These are phyloP conservation scores for Hypanus sabinus DNA, from an alignment of 2,113 vertebrate species.

Conservation along the genomic window DNA sequence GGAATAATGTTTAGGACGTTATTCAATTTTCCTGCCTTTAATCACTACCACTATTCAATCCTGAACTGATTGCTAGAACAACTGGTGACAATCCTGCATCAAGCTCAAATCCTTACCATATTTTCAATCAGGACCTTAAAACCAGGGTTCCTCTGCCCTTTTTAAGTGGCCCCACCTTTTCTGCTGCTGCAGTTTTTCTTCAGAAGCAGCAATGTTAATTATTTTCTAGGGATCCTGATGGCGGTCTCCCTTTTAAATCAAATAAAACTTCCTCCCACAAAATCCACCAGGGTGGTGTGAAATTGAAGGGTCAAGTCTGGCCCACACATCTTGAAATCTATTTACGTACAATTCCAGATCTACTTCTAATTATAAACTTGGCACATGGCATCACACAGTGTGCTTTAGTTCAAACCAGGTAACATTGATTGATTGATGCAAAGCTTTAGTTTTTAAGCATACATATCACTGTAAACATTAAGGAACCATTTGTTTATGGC, in stretches of 20 bases:
- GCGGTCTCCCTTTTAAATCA: neutral
- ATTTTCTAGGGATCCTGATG: neutral
- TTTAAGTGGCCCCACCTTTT: neutral
- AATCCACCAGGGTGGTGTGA: neutral
- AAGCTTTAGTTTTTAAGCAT: neutral
- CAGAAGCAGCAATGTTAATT: neutral
- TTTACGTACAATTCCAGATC: slow-evolving; percentile 3
- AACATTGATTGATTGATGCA: slow-evolving; percentile 14
- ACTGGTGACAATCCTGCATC: neutral
- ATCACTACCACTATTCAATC: neutral
- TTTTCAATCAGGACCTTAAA: neutral
- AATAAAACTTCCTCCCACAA: neutral
- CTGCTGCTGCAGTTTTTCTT: neutral
- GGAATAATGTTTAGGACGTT: neutral
- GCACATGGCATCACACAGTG: neutral
- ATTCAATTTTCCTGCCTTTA: neutral
- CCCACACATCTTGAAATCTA: neutral
- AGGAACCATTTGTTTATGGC: neutral
- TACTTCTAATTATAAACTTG: neutral
- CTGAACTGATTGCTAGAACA: neutral
- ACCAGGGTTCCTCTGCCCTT: neutral
- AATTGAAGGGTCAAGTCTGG: neutral
- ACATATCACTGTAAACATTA: neutral
- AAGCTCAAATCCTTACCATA: neutral
- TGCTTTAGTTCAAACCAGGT: neutral